Evolutionary conservation across 2,888 invertebrate species (phyloP).

Genomic region (Dioctria linearis): DNA sequence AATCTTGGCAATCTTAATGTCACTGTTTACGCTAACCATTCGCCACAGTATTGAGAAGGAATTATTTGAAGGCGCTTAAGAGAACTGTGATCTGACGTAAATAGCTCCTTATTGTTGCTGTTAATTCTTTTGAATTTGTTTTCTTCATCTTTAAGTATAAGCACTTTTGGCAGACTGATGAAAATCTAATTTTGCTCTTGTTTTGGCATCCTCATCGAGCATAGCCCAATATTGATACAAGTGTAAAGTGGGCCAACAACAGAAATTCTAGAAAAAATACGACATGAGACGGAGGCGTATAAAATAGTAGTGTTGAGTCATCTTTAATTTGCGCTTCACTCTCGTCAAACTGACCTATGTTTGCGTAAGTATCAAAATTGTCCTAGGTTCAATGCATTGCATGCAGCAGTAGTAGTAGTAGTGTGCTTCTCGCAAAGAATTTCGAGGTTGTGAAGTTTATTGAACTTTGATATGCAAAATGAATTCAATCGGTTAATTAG

Average conservation of each 20-base stretch:
- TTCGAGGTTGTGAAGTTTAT: no score
- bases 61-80: neutral
- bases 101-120: conserved; percentile 10
- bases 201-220: neutral
- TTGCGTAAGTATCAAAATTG: neutral
- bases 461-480: no score
- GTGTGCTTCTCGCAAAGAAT: no score
- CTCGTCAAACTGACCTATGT: conserved; percentile 20
- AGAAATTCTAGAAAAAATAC: neutral
- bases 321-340: neutral
- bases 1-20: neutral
- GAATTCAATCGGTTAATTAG: no score
- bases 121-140: no score
- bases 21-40: neutral
- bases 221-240: neutral
- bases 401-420: no score
- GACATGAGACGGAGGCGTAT: neutral
- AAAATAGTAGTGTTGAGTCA: neutral
- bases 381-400: conserved; percentile 21
- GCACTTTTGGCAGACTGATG: conserved; percentile 11
- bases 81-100: neutral
- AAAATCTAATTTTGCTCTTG: conserved; percentile 13
- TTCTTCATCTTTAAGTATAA: no score
- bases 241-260: conserved; percentile 18
- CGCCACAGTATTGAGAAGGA: neutral